phyloP scores from a whole-genome alignment of 2,888 invertebrate species.

The Baronia brevicornis region DNA sequence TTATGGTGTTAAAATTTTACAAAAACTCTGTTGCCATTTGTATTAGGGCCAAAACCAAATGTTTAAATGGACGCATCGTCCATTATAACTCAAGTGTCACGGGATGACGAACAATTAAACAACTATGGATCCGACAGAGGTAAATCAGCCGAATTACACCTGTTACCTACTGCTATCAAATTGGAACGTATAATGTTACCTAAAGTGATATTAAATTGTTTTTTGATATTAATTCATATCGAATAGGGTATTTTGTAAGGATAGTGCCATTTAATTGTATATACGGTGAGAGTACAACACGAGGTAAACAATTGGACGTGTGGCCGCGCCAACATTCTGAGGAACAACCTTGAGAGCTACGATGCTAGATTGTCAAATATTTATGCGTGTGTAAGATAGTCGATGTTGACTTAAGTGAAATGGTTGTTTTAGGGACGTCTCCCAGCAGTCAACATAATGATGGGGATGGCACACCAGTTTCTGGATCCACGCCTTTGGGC shows the following conservation, averaged over 20 bases:
- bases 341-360: conserved; percentile 60
- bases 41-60: conserved; percentile 71
- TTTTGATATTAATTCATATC: conserved; percentile 41
- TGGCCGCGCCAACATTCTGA: conserved; percentile 57
- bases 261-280: conserved; percentile 31
- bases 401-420: too few species aligned
- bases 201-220: conserved; percentile 55
- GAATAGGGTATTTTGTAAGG: conserved; percentile 32
- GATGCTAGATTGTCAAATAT: conserved; percentile 19
- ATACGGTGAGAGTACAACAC: conserved; percentile 37
- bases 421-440: conserved; percentile 72
- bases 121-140: conserved; percentile 95
- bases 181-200: conserved; percentile 72
- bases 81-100: conserved; percentile 98
- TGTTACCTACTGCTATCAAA: conserved; percentile 71
- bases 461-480: conserved; percentile 70
- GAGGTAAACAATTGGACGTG: conserved; percentile 69
- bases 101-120: conserved; percentile 97
- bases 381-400: conserved; percentile 36
- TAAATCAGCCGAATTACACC: conserved; percentile 78
- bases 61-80: conserved; percentile 97
- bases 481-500: conserved; percentile 64
- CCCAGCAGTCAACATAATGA: conserved; percentile 73
- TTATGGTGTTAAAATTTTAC: conserved; percentile 73
- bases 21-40: conserved; percentile 68